Evolutionary conservation across 1,140 invertebrate genomes (phyloP).

Genomic region (Drosophila oshimai): DNA sequence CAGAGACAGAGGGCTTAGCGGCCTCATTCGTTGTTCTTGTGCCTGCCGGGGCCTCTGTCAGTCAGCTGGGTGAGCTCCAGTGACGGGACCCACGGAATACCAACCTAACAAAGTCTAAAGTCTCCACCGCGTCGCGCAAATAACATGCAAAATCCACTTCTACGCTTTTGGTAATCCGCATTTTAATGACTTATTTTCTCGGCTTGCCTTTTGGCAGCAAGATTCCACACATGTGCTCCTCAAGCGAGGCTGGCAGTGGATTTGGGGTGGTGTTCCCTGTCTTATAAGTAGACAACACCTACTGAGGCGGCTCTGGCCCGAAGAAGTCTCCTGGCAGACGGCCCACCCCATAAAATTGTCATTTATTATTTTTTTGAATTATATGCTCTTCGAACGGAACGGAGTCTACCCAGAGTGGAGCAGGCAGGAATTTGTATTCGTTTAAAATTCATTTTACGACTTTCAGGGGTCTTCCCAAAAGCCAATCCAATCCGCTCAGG

Average conservation of each 20-base stretch:
- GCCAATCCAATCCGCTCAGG: not conserved
- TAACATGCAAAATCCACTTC: slow-evolving; percentile 76
- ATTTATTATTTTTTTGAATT: slow-evolving; percentile 74
- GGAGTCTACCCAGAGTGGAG: not conserved
- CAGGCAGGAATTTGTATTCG: slow-evolving; percentile 7
- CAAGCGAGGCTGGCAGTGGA: not conserved
- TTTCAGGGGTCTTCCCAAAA: not conserved
- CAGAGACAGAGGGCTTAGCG: slow-evolving; percentile 49
- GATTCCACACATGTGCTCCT: slow-evolving; percentile 48
- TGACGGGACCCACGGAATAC: slow-evolving; percentile 35
- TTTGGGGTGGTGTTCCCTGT: slow-evolving; percentile 24
- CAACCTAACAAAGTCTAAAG: slow-evolving; percentile 48
- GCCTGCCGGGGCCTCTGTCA: slow-evolving; percentile 48
- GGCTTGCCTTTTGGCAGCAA: slow-evolving; percentile 65
- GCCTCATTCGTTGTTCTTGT: slow-evolving; percentile 25
- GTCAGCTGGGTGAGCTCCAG: slow-evolving; percentile 43
- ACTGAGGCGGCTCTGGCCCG: slow-evolving; percentile 12
- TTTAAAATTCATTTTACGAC: slow-evolving; percentile 43
- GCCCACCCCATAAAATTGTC: slow-evolving; percentile 67
- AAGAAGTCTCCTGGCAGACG: slow-evolving; percentile 6
- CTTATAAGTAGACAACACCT: slow-evolving; percentile 55
- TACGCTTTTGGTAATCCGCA: slow-evolving; percentile 76
- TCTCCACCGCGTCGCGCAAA: slow-evolving; percentile 60
- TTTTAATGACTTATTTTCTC: slow-evolving; percentile 80
- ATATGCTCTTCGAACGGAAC: slow-evolving; percentile 26